Base-by-base conservation (phyloP, 2,888 invertebrate species). In the Alviniconcha strummeri region DNA sequence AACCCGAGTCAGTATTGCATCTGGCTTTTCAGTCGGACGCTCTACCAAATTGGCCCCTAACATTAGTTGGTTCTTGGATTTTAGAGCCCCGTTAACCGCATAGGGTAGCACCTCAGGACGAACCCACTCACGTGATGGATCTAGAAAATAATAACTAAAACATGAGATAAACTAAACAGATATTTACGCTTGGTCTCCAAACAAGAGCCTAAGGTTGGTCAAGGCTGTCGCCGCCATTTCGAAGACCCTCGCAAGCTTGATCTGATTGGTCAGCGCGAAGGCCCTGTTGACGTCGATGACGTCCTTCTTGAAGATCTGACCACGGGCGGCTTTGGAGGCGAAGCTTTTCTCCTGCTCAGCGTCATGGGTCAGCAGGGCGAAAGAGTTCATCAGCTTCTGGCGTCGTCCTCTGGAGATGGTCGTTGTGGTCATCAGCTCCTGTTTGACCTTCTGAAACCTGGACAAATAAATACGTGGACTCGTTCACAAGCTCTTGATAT, bases 221-320 rank as follows among this genome's bases (percentile, higher is more conserved):
- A 77, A 19, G 19, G 19, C 76, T 6, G 5, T 17, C 4, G 15
- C 36, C 3, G 15, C 5, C 15, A n/a, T 17, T 36, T 82, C 82
- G 52, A 82, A 60, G 13, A 82, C 64, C 54, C 52, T 57, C 55
- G 76, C 17, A 17, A 82, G 60, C 67, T 82, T 82, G 64, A 82
- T 76, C 82, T 82, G 82, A 19, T n/a, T 67, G 67, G 67, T 76
- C 64, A 82, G 17, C 9, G 82, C 82, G 9, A 19, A 52, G 0
- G 64, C 74, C 6, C 7, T n/a, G 76, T 82, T 82, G 15, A 76
- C 82, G 19, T 76, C 52, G 52, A 82, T 15, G 82, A 5, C 19
- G 4, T 11, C 4, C 8, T 52, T 0, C 9, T 52, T n/a, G 67
- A 79, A 69, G 17, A 80, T 11, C n/a, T 80, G 5, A 13, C 56